Conservation (phyloP, 2,113 vertebrate genomes). For the Melospiza georgiana region DNA sequence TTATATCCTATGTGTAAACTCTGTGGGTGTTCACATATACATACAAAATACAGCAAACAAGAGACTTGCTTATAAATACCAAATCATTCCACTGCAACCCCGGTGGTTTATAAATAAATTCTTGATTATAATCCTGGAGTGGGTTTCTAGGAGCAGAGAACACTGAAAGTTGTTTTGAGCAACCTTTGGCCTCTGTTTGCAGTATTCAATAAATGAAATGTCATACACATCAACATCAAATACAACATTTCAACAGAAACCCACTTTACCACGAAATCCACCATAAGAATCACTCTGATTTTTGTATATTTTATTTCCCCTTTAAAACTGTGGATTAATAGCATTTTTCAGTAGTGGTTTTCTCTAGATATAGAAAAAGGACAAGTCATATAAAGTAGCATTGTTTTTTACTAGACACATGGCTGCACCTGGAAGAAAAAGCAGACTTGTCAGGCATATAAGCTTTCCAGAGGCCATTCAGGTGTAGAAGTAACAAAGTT, state of each 20-base stretch:
- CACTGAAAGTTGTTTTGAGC: background rate
- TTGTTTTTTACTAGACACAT: background rate
- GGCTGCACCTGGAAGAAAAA: background rate
- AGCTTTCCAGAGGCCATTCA: background rate
- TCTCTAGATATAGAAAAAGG: background rate
- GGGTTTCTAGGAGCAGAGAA: background rate
- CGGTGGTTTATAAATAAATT: conserved; percentile 4
- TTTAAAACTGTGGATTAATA: background rate
- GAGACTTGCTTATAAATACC: background rate
- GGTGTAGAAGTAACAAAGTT: background rate
- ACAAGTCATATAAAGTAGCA: background rate
- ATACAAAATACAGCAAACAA: conserved; percentile 15
- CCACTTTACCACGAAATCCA: background rate
- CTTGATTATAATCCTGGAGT: conserved; percentile 9
- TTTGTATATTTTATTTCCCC: background rate
- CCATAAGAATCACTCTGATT: background rate
- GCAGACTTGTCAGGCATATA: background rate
- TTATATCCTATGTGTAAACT: background rate
- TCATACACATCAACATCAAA: background rate
- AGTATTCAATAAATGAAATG: background rate
- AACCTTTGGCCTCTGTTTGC: background rate
- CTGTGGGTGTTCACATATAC: background rate
- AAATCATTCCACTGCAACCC: background rate
- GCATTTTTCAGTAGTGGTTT: background rate
- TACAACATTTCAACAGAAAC: background rate